Base-by-base conservation (phyloP, 2,113 vertebrate species). In the Eurypyga helias region DNA sequence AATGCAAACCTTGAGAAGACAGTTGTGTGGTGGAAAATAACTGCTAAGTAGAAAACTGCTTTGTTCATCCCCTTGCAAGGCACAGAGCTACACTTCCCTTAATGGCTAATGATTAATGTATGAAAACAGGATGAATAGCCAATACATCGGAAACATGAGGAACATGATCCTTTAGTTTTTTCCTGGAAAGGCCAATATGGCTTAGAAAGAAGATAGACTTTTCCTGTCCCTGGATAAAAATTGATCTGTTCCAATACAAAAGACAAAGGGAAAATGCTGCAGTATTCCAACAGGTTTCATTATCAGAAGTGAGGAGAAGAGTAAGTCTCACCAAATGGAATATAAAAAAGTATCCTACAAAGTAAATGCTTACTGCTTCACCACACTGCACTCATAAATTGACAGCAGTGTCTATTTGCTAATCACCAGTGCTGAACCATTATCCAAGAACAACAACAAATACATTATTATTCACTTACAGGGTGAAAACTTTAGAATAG, bases 101-200 rank as follows among this genome's bases (percentile, higher is more conserved):
- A 89, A 94, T 52, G 78, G 71, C n/a, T 93, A 51, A 94, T 54
- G 71, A 91, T 88, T 91, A 87, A 90, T 76, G 66, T 34, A 90
- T 82, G 88, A 76, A 86, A 95, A 33, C 36, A 65, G 71, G 66
- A 93, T 25, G 78, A 95, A 82, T 1, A 84, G 73, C 61, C 73
- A 87, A 67, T 60, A 61, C 11, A 64, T 60, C 66, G 75, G 78
- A 67, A 96, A 93, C 38, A 82, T 11, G 38, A 95, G 77, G 45
- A 93, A 64, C 51, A 21, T 2, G 18, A 91, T 55, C 61, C 26
- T 8, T 75, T 36, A 78, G n/a, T 10, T 46, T 76, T 87, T 87
- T 79, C 45, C 77, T 10, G 1, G 25, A 24, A 89, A 95, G 70
- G 57, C 64, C n/a, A 70, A 89, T 65, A 58, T 4, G 7, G 46